A percentile compares a stretch with the other conserved stretches of the same genome.
These are phyloP conservation scores for Halichondria panicea DNA, from an alignment of 37 sponge, comb jelly and placozoan genomes.

Conservation along the genomic window DNA sequence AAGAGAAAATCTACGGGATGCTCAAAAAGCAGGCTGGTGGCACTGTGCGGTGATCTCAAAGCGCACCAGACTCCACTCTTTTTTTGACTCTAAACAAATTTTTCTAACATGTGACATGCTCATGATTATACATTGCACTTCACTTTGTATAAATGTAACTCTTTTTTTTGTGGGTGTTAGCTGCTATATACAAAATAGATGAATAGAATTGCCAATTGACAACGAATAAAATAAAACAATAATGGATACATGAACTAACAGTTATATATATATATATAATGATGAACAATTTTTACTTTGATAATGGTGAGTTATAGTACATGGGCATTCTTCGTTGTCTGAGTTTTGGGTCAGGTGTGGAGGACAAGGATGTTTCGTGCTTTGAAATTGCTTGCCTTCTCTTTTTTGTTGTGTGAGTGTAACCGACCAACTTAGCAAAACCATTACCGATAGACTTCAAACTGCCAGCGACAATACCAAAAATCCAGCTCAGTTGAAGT, in stretches of 20 bases:
- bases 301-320: constrained; percentile 10
- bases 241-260: too few species aligned
- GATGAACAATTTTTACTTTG: not conserved
- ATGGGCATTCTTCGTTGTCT: not conserved
- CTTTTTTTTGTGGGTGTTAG: too few species aligned
- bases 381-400: not conserved
- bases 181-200: too few species aligned
- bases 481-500: constrained; percentile 28
- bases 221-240: too few species aligned
- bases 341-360: too few species aligned
- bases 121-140: too few species aligned
- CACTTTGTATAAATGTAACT: too few species aligned
- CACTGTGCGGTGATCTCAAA: too few species aligned
- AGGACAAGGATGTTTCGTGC: not conserved
- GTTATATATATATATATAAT: not conserved
- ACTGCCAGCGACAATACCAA: constrained; percentile 32
- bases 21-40: constrained; percentile 91
- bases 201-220: too few species aligned
- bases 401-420: constrained; percentile 25
- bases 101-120: too few species aligned
- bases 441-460: constrained; percentile 47
- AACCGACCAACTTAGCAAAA: constrained; percentile 36
- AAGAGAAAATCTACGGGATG: constrained; percentile 92
- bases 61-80: not conserved
- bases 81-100: too few species aligned